Evolutionary conservation across 2,113 vertebrate species (phyloP).

Genomic region (Lycaon pictus): DNA sequence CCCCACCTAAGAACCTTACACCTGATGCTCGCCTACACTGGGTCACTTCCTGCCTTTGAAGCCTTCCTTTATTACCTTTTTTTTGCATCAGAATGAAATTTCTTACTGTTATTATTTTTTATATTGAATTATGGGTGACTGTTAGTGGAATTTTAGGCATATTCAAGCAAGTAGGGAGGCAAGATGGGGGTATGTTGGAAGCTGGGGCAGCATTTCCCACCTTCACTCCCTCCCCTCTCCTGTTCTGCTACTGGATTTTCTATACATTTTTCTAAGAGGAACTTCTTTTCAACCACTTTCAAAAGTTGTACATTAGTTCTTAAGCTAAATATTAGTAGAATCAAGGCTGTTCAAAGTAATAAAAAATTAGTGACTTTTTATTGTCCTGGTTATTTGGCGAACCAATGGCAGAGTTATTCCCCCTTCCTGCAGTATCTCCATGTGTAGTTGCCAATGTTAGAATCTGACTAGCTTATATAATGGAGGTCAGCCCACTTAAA

Average conservation of each 20-base stretch:
- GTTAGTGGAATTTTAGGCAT: constrained; percentile 18
- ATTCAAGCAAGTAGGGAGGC: neutral
- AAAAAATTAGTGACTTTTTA: constrained; percentile 21
- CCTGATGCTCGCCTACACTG: neutral
- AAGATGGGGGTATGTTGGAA: neutral
- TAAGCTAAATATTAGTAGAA: neutral
- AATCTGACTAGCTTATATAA: neutral
- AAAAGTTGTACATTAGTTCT: neutral
- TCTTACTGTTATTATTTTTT: neutral
- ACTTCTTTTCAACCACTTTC: neutral
- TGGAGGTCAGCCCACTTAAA: neutral
- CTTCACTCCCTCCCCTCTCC: neutral
- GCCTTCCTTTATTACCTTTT: neutral
- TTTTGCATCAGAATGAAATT: neutral
- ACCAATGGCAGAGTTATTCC: neutral
- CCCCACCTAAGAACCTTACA: neutral
- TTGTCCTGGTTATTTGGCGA: neutral
- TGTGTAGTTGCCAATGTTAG: neutral
- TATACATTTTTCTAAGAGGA: constrained; percentile 23
- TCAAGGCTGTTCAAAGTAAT: constrained; percentile 17
- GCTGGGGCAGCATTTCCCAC: neutral
- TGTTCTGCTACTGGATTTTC: neutral
- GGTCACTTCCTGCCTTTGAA: neutral
- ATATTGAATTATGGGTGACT: neutral
- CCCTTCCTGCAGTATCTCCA: neutral